Evolutionary conservation across 1,140 invertebrate genomes (phyloP), one percentile per base, ranked within the genome.

Genomic region (Anthonomus grandis): DNA sequence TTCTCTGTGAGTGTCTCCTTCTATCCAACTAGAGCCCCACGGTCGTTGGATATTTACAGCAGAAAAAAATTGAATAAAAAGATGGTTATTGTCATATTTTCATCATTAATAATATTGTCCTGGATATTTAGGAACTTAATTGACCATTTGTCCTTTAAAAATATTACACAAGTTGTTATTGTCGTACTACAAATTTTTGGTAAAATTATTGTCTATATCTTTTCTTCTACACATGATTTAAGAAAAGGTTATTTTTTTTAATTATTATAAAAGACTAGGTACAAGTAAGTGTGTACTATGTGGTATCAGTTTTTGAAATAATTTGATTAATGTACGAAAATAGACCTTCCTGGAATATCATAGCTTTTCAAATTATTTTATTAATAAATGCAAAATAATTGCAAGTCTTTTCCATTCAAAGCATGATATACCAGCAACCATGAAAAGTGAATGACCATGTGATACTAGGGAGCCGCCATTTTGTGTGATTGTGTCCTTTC

Each of bases 121-220:
- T 34, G 1, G 15, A 34, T 34, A 34, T 12, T 12, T 34, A 1
- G 48, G 23, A 51, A 51, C 48, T 38, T 50, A 39, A 51, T 51
- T 38, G 34, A 37, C 48, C 13, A 12, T 51, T 51, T 39, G 19
- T 51, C 21, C 24, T 18, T 38, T 38, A 15, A 5, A 37, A 38
- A 51, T 39, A 39, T 51, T 48, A 31, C 24, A 48, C 12, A 8
- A 18, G 12, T 13, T 34, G 13, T 51, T 21, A 34, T 31, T 45
- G 25, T 45, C 25, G 42, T 45, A n/a, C n/a, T n/a, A n/a, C n/a
- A n/a, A n/a, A n/a, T n/a, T n/a, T n/a, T n/a, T n/a, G n/a, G n/a
- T n/a, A n/a, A n/a, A n/a, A n/a, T n/a, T n/a, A n/a, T n/a, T n/a
- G n/a, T n/a, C n/a, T n/a, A n/a, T n/a, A n/a, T n/a, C n/a, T n/a